Evolutionary conservation across 2,797 vertebrate species (phyloP).

Genomic region (Dipus sagitta): DNA sequence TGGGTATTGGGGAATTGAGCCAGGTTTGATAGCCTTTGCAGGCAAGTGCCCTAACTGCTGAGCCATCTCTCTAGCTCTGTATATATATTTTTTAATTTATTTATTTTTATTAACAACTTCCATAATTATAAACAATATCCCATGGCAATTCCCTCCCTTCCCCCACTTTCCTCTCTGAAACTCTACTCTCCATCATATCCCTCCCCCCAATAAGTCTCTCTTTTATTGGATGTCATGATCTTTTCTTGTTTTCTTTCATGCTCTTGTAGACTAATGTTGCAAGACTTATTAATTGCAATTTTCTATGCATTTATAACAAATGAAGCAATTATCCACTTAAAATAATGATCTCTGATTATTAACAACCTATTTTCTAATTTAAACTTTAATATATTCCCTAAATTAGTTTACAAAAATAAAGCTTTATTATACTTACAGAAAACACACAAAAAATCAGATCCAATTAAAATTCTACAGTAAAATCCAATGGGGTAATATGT

Average conservation of each 20-base stretch:
- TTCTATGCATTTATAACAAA: slow-evolving; percentile 28
- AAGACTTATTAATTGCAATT: background rate
- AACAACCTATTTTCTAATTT: background rate
- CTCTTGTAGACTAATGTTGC: background rate
- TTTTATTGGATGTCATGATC: no score
- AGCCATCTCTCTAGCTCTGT: no score
- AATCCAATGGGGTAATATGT: background rate
- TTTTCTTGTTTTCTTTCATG: background rate
- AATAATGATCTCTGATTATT: background rate
- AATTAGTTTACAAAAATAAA: background rate
- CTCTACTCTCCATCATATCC: no score
- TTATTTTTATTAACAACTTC: no score
- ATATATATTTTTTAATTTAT: no score
- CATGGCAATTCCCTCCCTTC: no score
- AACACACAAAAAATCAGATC: background rate
- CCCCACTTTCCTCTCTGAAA: no score
- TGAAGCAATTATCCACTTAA: background rate
- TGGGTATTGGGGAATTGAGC: no score
- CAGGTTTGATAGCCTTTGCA: no score
- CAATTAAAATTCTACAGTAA: background rate
- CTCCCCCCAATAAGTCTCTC: no score
- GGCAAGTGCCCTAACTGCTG: no score
- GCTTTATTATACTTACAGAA: background rate
- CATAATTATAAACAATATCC: no score
- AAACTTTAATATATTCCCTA: background rate